A percentile compares a stretch with the other conserved stretches of the same genome.
phyloP scores from a whole-genome alignment of 2,113 vertebrate genomes.

The Sisor rabdophorus region DNA sequence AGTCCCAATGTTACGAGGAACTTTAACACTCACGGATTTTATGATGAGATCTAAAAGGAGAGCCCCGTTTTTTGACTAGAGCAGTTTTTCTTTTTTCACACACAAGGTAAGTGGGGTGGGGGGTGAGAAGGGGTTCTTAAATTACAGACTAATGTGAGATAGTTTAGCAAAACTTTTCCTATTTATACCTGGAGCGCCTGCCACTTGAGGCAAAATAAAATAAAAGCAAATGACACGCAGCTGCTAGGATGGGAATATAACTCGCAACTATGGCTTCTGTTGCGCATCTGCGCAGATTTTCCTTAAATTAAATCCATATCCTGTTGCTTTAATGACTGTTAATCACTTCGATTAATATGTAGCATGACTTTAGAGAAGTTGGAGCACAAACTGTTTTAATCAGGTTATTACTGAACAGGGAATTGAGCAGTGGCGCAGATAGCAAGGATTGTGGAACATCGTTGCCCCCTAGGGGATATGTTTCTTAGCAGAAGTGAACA shows the following conservation, averaged over 20 bases:
- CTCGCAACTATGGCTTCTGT: not conserved
- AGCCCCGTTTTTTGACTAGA: slow-evolving; percentile 58
- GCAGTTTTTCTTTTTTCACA: slow-evolving; percentile 20
- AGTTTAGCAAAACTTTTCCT: slow-evolving; percentile 3
- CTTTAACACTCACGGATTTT: slow-evolving; percentile 37
- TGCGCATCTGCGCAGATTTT: not conserved
- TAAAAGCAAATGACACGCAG: slow-evolving; percentile 16
- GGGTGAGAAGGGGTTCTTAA: not conserved
- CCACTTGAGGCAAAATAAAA: slow-evolving; percentile 7
- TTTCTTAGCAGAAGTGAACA: not conserved
- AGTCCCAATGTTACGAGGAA: slow-evolving; percentile 37
- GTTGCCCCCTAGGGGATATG: slow-evolving; percentile 27
- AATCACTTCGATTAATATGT: not conserved
- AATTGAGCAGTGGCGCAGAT: not conserved
- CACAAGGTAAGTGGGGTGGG: not conserved
- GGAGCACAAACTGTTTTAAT: not conserved
- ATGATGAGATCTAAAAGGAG: slow-evolving; percentile 17
- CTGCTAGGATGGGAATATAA: slow-evolving; percentile 29
- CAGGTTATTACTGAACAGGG: not conserved
- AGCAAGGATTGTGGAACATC: not conserved
- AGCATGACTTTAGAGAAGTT: not conserved
- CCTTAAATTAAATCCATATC: not conserved
- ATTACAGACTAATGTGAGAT: slow-evolving; percentile 4
- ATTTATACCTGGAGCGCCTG: slow-evolving; percentile 5
- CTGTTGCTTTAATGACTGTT: not conserved